Evolutionary conservation across 2,888 invertebrate species (phyloP).

Genomic region (Julus scanicus): DNA sequence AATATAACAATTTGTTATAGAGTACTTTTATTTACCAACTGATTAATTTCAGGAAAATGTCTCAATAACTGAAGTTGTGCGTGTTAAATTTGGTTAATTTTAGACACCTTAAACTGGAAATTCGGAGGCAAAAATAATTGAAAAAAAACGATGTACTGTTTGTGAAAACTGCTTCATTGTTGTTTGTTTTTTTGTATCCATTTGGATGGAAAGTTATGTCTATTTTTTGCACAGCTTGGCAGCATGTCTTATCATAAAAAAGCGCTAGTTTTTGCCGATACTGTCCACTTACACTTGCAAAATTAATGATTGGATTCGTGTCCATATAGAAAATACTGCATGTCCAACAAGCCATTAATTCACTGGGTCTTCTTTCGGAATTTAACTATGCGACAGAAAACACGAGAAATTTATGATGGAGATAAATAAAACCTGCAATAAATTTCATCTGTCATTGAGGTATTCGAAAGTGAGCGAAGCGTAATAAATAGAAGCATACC

Average conservation of each 20-base stretch:
- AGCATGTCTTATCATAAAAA: neutral
- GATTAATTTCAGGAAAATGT: too few relatives aligned
- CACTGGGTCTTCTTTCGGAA: constrained; percentile 27
- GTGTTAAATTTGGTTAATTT: too few relatives aligned
- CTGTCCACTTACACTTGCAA: neutral
- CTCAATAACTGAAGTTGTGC: too few relatives aligned
- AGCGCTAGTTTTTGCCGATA: neutral
- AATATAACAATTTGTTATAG: too few relatives aligned
- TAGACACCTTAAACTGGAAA: too few relatives aligned
- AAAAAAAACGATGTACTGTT: neutral
- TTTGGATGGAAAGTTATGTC: neutral
- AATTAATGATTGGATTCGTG: neutral
- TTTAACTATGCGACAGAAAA: constrained; percentile 10
- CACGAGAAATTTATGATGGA: constrained; percentile 16
- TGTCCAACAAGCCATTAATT: constrained; percentile 18
- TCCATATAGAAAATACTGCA: neutral
- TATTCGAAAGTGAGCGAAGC: constrained; percentile 9
- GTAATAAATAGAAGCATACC: neutral
- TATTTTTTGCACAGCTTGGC: neutral
- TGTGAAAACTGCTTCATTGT: neutral
- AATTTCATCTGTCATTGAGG: neutral
- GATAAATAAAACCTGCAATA: constrained; percentile 2
- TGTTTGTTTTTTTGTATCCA: neutral
- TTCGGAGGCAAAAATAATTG: too few relatives aligned
- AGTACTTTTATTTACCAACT: too few relatives aligned